Percentiles rank a stretch among this genome's conserved stretches.
Conservation (phyloP, 2,888 invertebrate genomes). For the Macaria notata region DNA sequence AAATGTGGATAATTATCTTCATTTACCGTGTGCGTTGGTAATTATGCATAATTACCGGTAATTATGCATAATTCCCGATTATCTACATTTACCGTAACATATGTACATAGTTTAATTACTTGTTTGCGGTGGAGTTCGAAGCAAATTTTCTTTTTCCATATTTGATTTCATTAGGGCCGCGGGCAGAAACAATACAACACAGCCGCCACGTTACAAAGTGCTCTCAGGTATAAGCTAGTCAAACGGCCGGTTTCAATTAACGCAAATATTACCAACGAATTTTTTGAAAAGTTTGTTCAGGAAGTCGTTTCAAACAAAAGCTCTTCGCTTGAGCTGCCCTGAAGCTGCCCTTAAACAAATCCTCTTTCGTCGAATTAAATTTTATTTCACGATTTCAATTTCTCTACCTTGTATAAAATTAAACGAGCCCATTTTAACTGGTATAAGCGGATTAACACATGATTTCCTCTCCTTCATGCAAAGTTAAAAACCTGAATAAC, state of each 20-base stretch:
- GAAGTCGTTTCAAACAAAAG: slow-evolving; percentile 16
- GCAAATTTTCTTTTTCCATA: too few relatives aligned
- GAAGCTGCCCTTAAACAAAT: slow-evolving; percentile 12
- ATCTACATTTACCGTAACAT: too few relatives aligned
- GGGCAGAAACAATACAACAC: too few relatives aligned
- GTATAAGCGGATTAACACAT: not conserved
- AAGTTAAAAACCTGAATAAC: slow-evolving; percentile 10
- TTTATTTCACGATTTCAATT: slow-evolving; percentile 3
- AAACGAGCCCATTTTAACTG: slow-evolving; percentile 1
- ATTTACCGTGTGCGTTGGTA: too few relatives aligned
- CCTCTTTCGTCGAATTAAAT: slow-evolving; percentile 9
- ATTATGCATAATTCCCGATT: too few relatives aligned
- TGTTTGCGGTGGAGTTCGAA: too few relatives aligned
- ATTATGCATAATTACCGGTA: too few relatives aligned
- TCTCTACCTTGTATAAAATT: not conserved
- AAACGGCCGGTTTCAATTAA: not conserved
- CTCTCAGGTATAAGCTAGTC: not conserved
- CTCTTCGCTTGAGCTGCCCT: slow-evolving; percentile 10
- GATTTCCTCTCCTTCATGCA: slow-evolving; percentile 10
- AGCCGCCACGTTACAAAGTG: too few relatives aligned
- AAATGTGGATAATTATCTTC: too few relatives aligned
- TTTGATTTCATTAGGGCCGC: too few relatives aligned
- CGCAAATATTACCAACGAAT: slow-evolving; percentile 4
- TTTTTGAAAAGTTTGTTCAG: slow-evolving; percentile 8
- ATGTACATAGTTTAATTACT: too few relatives aligned